Conservation (phyloP, 2,113 vertebrate genomes). For the Mungos mungo region DNA sequence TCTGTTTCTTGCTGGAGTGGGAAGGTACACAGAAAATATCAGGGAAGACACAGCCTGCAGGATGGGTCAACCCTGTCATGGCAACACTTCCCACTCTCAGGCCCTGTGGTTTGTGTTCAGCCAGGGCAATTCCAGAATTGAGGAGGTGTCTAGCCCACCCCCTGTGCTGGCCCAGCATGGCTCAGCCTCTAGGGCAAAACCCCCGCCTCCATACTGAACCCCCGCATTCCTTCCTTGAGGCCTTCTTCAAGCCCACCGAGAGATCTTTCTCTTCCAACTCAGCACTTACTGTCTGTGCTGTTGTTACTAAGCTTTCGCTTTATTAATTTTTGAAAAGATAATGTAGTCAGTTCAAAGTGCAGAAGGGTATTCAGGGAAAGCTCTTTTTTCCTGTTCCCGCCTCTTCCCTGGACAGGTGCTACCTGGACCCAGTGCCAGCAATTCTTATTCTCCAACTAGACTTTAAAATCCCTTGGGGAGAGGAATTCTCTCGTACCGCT, state of each 20-base stretch:
- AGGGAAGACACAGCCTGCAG: neutral
- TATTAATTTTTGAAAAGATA: neutral
- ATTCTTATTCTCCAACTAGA: neutral
- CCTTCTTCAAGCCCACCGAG: neutral
- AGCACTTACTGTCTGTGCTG: neutral
- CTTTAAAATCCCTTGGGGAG: neutral
- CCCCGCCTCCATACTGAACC: too few species aligned
- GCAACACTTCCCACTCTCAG: neutral
- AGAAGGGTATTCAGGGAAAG: neutral
- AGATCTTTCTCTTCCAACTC: neutral
- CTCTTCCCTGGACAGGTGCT: neutral
- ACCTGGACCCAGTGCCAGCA: neutral
- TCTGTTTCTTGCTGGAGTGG: neutral
- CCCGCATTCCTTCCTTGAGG: neutral
- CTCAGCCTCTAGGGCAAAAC: neutral
- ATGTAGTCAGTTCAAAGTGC: neutral
- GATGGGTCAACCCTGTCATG: neutral
- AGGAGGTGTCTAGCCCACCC: neutral
- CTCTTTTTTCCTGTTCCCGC: neutral
- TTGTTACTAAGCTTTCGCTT: neutral
- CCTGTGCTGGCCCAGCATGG: neutral
- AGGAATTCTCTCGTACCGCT: neutral
- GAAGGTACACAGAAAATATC: neutral
- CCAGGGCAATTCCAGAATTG: neutral
- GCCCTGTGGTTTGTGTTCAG: neutral